phyloP scores from a whole-genome alignment of 2,797 vertebrate genomes.

The Vultur gryphus region DNA sequence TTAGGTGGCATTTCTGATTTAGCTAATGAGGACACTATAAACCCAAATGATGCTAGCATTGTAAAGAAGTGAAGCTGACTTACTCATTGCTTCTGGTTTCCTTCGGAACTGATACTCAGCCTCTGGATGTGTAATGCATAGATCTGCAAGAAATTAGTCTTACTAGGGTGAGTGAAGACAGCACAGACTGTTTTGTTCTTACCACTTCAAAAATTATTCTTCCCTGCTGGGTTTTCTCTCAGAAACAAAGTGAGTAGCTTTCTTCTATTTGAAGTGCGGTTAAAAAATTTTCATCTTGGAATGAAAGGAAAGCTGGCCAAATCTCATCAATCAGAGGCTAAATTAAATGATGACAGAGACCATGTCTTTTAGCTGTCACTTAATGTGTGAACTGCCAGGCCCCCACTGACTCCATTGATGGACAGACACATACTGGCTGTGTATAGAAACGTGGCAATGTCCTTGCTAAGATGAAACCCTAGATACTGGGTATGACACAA shows the following conservation, averaged over 20 bases:
- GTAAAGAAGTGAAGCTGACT: not conserved
- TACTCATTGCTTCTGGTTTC: not conserved
- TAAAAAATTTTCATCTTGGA: not conserved
- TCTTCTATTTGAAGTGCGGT: not conserved
- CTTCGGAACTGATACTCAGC: not conserved
- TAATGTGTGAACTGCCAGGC: not conserved
- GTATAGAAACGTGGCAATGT: not conserved
- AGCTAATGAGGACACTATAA: not conserved
- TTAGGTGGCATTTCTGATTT: not conserved
- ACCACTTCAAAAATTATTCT: slow-evolving; percentile 59
- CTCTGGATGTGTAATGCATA: not conserved
- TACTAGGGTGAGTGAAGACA: not conserved
- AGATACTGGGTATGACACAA: not conserved
- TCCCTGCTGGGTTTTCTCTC: slow-evolving; percentile 36
- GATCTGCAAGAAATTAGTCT: slow-evolving; percentile 26
- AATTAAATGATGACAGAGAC: not conserved
- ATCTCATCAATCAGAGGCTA: not conserved
- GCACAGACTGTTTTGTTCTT: not conserved
- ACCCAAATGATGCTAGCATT: not conserved
- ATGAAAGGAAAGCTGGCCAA: not conserved
- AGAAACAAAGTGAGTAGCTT: slow-evolving; percentile 13
- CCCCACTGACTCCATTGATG: not conserved
- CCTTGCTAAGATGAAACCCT: not conserved
- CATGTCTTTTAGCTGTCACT: not conserved
- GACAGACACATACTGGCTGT: not conserved